A percentile compares a stretch with the other conserved stretches of the same genome.
phyloP scores from a whole-genome alignment of 1,140 invertebrate genomes.

The Microvelia longipes region DNA sequence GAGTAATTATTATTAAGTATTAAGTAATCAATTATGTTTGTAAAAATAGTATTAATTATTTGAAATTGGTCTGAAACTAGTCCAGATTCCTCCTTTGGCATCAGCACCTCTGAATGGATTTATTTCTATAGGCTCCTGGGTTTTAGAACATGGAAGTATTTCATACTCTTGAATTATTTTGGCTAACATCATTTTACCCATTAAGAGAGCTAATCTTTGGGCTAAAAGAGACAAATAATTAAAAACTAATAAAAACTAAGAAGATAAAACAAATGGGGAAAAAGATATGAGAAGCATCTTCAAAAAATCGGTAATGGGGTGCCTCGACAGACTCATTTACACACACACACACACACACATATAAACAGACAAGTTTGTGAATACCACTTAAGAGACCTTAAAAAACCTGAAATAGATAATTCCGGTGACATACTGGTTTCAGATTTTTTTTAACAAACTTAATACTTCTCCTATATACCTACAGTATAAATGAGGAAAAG shows the following conservation, averaged over 20 bases:
- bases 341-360: no score
- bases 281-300: neutral
- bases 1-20: no score
- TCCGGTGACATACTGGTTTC: no score
- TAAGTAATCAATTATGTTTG: no score
- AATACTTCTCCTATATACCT: no score
- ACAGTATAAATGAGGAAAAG: no score
- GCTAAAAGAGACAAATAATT: neutral
- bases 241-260: neutral
- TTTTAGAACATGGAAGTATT: neutral
- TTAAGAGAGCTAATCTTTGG: neutral
- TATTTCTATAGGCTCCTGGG: neutral
- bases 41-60: no score
- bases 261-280: neutral
- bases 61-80: neutral
- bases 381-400: no score
- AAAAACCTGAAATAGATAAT: no score
- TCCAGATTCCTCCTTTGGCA: neutral
- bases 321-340: neutral
- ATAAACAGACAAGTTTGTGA: no score
- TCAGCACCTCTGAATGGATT: neutral
- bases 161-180: neutral
- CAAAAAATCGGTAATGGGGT: neutral
- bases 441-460: no score
- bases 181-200: neutral